Base-by-base conservation (phyloP, 2,888 invertebrate genomes). In the Gnatocerus cornutus region DNA sequence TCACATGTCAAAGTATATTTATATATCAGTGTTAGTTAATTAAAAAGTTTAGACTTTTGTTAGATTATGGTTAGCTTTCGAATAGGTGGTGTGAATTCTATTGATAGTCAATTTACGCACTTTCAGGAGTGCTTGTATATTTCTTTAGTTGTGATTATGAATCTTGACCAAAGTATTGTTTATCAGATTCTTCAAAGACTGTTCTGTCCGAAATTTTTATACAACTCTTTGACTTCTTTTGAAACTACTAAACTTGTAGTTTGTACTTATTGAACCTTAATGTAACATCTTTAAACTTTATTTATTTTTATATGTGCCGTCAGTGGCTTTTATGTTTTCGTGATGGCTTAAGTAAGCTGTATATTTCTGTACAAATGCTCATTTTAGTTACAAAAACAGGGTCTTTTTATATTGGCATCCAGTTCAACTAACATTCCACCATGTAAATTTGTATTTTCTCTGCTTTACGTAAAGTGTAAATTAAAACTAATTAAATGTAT, bases 101-200 rank as follows among this genome's bases (percentile, higher is more conserved):
- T 43, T 43, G 21, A 10, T 41, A 55, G 55, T 55, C 55, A 55
- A 41, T 27, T 27, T 29, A 13, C 13, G 14, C n/a, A 41, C 6
- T 56, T n/a, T 46, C 16, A 12, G 1, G 16, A 48, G 10, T 50
- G 48, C 14, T 9, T 62, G 62, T 62, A 41, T 10, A 48, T 53
- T 52, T 63, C 53, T 64, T 55, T 27, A 50, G 27, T 46, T 69
- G 65, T 69, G 65, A 64, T 64, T 12, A 52, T 3, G 66, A 68
- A 62, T 68, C 68, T 63, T 63, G 62, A 67, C 68, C 68, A 67
- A 71, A 71, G 67, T 55, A 63, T 43, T 68, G 39, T 16, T 12
- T 65, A 48, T 55, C 37, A n/a, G 43, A 50, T 58, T 56, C 41
- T 52, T 68, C 46, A 53, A 65, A 65, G 65, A 65, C 65, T 65